These are phyloP conservation scores for Drosophila demipolita DNA, from an alignment of 2,888 invertebrate species.

Conservation along the genomic window DNA sequence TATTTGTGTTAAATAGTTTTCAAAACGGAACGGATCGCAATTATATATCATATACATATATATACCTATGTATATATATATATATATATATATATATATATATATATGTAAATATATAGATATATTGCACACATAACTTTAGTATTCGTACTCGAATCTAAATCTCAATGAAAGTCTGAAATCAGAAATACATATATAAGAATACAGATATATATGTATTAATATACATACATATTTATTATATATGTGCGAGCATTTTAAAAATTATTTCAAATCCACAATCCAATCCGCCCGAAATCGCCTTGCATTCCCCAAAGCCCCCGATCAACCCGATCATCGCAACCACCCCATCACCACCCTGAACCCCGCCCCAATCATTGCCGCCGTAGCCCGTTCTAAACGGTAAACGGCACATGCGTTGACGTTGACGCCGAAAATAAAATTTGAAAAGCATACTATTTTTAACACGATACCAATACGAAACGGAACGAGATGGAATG, in stretches of 20 bases:
- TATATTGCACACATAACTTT: slow-evolving; percentile 28
- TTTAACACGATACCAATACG: slow-evolving; percentile 70
- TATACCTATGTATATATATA: slow-evolving; percentile 9
- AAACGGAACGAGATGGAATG: slow-evolving; percentile 60
- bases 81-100: slow-evolving; percentile 6
- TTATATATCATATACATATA: slow-evolving; percentile 32
- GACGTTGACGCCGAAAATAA: slow-evolving; percentile 81
- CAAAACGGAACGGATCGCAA: slow-evolving; percentile 38
- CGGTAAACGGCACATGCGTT: slow-evolving; percentile 59
- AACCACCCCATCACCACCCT: slow-evolving; percentile 8
- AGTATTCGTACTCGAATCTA: slow-evolving; percentile 36
- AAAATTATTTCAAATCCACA: slow-evolving; percentile 71
- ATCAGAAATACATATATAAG: slow-evolving; percentile 7
- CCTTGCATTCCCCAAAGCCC: slow-evolving; percentile 12
- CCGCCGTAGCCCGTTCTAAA: slow-evolving; percentile 17
- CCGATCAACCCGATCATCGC: not conserved
- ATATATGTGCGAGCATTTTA: slow-evolving; percentile 45
- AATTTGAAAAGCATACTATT: slow-evolving; percentile 77
- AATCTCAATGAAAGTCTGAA: slow-evolving; percentile 46
- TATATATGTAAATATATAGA: slow-evolving; percentile 7
- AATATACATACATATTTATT: slow-evolving; percentile 9
- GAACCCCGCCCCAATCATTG: not conserved
- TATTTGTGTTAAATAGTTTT: slow-evolving; percentile 49
- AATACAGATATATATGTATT: slow-evolving; percentile 6
- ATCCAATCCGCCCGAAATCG: slow-evolving; percentile 38